Evolutionary conservation across 2,797 vertebrate species (phyloP).

Genomic region (Enteromius radiatus): DNA sequence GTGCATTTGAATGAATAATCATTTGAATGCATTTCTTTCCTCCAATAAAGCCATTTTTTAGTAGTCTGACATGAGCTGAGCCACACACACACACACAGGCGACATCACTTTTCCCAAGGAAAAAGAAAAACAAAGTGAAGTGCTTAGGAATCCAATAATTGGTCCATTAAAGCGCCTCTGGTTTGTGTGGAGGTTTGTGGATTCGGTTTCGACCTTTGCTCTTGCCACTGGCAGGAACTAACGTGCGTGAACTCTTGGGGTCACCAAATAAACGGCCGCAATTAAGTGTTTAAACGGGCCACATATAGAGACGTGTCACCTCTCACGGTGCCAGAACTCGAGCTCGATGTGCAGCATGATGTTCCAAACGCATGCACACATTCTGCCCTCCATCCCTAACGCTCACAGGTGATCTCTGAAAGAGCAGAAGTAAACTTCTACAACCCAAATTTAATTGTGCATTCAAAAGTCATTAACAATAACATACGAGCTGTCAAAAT

Average conservation of each 20-base stretch:
- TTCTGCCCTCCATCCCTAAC: neutral
- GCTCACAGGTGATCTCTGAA: neutral
- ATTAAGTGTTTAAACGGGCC: constrained; percentile 48
- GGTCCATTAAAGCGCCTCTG: constrained; percentile 52
- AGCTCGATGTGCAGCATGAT: neutral
- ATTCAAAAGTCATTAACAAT: neutral
- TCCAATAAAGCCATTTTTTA: neutral
- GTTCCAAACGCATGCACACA: neutral
- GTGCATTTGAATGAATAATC: constrained; percentile 12
- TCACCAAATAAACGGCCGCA: constrained; percentile 42
- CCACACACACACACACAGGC: constrained; percentile 12
- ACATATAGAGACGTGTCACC: constrained; percentile 30
- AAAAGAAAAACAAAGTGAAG: constrained; percentile 41
- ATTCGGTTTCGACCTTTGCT: constrained; percentile 50
- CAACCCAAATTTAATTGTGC: neutral
- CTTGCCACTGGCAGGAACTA: constrained; percentile 42
- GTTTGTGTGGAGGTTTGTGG: constrained; percentile 50
- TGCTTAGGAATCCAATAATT: constrained; percentile 49
- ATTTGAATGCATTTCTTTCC: constrained; percentile 27
- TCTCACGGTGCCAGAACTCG: constrained; percentile 24
- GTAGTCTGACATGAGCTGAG: neutral
- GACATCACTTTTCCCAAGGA: constrained; percentile 40
- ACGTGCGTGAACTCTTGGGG: constrained; percentile 31
- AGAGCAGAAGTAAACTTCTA: neutral
- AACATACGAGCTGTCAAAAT: no score